A percentile compares a stretch with the other conserved stretches of the same genome.
Conservation (phyloP, 2,797 vertebrate genomes). For the Sebastes umbrosus region DNA sequence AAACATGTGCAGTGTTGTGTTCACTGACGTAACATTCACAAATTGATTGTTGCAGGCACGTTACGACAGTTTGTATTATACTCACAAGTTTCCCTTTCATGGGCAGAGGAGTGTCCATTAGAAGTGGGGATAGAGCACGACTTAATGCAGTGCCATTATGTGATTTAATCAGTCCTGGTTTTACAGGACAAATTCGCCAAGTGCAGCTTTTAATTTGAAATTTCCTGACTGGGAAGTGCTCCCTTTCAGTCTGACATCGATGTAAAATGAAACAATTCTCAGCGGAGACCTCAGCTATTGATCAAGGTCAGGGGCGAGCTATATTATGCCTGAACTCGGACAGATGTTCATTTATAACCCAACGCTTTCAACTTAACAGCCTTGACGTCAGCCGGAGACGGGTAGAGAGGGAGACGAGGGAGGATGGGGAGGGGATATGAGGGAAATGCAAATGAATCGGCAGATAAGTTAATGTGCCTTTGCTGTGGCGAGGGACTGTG, state of each 20-base stretch:
- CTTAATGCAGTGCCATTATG: constrained; percentile 4
- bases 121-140: not conserved
- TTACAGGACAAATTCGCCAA: constrained; percentile 7
- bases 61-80: not conserved
- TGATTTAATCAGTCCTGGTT: constrained; percentile 27
- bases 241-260: constrained; percentile 14
- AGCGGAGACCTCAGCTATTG: constrained; percentile 50
- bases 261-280: constrained; percentile 52
- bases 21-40: not conserved
- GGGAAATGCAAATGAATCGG: constrained; percentile 72
- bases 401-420: not conserved
- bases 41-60: not conserved
- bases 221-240: not conserved
- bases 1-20: not conserved
- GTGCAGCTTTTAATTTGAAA: constrained; percentile 32
- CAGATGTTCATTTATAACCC: constrained; percentile 62
- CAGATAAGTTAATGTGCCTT: constrained; percentile 72
- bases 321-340: constrained; percentile 51
- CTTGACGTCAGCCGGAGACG: constrained; percentile 43
- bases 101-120: not conserved
- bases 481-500: constrained; percentile 53
- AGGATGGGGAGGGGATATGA: constrained; percentile 27
- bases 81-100: not conserved
- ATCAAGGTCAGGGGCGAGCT: constrained; percentile 69
- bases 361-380: constrained; percentile 49